A percentile compares a stretch with the other conserved stretches of the same genome.
These are phyloP conservation scores for Andrena dorsata DNA, from an alignment of 2,888 invertebrate species.

Conservation along the genomic window DNA sequence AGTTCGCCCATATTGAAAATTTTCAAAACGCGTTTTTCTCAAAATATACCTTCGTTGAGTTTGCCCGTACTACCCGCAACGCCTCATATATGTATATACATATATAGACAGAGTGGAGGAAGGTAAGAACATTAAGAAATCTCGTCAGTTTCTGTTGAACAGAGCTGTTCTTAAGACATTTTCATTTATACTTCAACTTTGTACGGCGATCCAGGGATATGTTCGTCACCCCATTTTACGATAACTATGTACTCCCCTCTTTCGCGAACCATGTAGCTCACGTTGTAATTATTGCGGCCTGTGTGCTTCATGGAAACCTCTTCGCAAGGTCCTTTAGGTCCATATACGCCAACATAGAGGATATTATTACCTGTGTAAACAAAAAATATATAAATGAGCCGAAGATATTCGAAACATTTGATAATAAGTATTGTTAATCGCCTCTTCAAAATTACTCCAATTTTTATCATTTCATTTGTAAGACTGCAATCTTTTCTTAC, in stretches of 20 bases:
- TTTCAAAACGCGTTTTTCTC: too few species aligned
- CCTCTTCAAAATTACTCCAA: too few species aligned
- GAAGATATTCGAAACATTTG: too few species aligned
- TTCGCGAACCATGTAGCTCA: slow-evolving; percentile 96
- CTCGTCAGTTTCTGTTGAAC: neutral
- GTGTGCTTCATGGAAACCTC: slow-evolving; percentile 97
- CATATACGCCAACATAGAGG: slow-evolving; percentile 97
- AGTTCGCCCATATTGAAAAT: too few species aligned
- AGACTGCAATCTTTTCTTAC: too few species aligned
- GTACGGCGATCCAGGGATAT: slow-evolving; percentile 98
- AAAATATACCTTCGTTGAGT: too few species aligned
- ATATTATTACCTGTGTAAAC: slow-evolving; percentile 94
- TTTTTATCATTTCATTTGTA: too few species aligned
- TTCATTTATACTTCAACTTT: slow-evolving; percentile 91
- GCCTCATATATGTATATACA: too few species aligned
- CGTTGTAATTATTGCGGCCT: slow-evolving; percentile 96
- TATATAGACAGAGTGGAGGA: neutral
- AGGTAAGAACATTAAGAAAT: neutral
- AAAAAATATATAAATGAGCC: neutral
- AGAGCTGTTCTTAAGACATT: neutral
- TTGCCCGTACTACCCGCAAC: too few species aligned
- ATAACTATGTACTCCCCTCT: slow-evolving; percentile 97
- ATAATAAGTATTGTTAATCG: too few species aligned
- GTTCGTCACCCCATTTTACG: slow-evolving; percentile 98
- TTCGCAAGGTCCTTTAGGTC: slow-evolving; percentile 98